Evolutionary conservation across 2,113 vertebrate genomes (phyloP), one percentile per base, ranked within the genome.

Genomic region (Otocyon megalotis): DNA sequence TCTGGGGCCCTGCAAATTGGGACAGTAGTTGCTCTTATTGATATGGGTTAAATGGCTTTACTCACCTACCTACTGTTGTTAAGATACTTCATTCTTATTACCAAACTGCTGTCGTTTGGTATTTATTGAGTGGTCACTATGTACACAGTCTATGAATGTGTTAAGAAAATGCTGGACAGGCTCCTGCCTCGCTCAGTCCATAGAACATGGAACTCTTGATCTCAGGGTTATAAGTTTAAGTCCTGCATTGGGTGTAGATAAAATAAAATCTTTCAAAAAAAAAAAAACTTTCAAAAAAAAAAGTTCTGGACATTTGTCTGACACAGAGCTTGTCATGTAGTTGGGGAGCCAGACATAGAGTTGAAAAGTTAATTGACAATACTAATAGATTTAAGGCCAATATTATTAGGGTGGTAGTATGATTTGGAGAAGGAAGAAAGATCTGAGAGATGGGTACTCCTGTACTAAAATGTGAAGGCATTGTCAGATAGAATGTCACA

Each of bases 41-140:
- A 32, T 71, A 65, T 0, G 30, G n/a, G 58, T 77, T 48, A 65
- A 8, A 37, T 74, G 69, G 48, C 71, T 85, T 93, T 63, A 63
- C 43, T 93, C 74, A 63, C 69, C 19, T 37, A 54, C 8, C 22
- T 84, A 76, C 26, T 89, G 4, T 92, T 74, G 67, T 84, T 84
- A 56, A 74, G 56, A 15, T 84, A n/a, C 67, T 62, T 85, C 81
- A 85, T 85, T 58, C 56, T 54, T 74, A n/a, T 93, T 85, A 19
- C 48, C 81, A 76, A 76, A 76, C 69, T 43, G 60, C 48, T 65
- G 6, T 76, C 14, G 9, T 43, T 67, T 60, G 43, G 43, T 77
- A 56, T 93, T 77, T 93, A n/a, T 93, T 32, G 32, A 93, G n/a
- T 76, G 63, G 32, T 85, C 65, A 77, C 92, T 76, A 24, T 76